Base-by-base conservation (phyloP, 2,888 invertebrate genomes). In the Eupithecia vulgata region DNA sequence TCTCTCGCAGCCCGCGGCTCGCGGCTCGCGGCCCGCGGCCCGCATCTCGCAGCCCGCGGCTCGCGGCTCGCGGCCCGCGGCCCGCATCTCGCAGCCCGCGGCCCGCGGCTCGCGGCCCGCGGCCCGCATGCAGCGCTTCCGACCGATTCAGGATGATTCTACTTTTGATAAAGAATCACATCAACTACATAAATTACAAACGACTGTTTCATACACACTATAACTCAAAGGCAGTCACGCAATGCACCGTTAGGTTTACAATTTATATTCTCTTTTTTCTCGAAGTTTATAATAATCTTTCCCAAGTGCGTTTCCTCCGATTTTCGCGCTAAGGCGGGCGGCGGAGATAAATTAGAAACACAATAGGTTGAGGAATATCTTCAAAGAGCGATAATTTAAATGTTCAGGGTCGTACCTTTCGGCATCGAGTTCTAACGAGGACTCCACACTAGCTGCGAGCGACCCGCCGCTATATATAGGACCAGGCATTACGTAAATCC, bases 321-420 rank as follows among this genome's bases (percentile, higher is more conserved):
- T 25, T 57, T n/a, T 25, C 25, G 52, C 52, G 52, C 21, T 21
- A 8, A 21, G 13, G n/a, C 57, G 21, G 13, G n/a, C 12, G 0
- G 57, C 25, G 13, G 72, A 67, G 34, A 70, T 75, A 75, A 72
- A 72, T 75, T 68, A 34, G 57, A 17, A 65, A 61, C 65, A 70
- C 70, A 72, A 72, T 68, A 70, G 72, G 42, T 57, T 42, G 67
- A 64, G 57, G 62, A 62, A 62, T 71, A 66, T 71, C 70, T 72
- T 68, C 37, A 69, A 64, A 68, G 48, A 48, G 67, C 66, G 64
- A 70, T 75, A 65, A 72, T 71, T 71, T 67, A 42, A 74, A 74
- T 67, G 34, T 61, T 52, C 74, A 61, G 10, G 40, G 68, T 52
- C 61, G 71, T 42, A 40, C 67, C 61, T 71, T 52, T 66, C 4